A percentile compares a stretch with the other conserved stretches of the same genome.
These are phyloP conservation scores for Drosophila triauraria DNA, from an alignment of 1,140 invertebrate species.

Conservation along the genomic window DNA sequence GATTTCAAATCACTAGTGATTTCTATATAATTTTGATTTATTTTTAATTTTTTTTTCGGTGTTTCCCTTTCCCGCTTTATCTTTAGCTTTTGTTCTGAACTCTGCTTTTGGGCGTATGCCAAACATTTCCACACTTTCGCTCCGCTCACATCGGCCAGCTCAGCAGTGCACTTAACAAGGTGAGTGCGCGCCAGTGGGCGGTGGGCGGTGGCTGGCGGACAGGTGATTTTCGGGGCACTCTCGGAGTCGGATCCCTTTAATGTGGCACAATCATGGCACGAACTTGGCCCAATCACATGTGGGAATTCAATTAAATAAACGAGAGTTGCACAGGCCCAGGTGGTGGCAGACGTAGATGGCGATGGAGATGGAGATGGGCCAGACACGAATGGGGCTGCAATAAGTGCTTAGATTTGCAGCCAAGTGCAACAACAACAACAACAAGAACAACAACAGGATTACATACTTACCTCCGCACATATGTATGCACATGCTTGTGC, in stretches of 20 bases:
- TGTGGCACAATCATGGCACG: constrained; percentile 49
- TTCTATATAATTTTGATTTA: background rate
- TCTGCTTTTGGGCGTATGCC: constrained; percentile 19
- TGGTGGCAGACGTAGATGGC: background rate
- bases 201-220: background rate
- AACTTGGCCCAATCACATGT: constrained; percentile 50
- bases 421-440: constrained; percentile 31
- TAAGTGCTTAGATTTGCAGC: constrained; percentile 51
- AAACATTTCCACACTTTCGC: constrained; percentile 50
- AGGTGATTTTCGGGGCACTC: constrained; percentile 2
- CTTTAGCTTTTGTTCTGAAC: constrained; percentile 28
- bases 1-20: background rate
- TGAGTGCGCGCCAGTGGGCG: constrained; percentile 1
- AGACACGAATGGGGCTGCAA: constrained; percentile 15
- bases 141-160: constrained; percentile 11
- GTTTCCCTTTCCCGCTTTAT: constrained; percentile 21
- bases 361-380: background rate
- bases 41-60: background rate
- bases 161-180: constrained; percentile 47
- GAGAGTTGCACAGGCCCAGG: constrained; percentile 25
- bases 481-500: constrained; percentile 8
- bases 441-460: background rate
- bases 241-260: constrained; percentile 32
- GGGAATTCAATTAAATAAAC: constrained; percentile 74
- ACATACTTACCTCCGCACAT: background rate